Base-by-base conservation (phyloP, 2,888 invertebrate genomes). In the Apamea monoglypha region DNA sequence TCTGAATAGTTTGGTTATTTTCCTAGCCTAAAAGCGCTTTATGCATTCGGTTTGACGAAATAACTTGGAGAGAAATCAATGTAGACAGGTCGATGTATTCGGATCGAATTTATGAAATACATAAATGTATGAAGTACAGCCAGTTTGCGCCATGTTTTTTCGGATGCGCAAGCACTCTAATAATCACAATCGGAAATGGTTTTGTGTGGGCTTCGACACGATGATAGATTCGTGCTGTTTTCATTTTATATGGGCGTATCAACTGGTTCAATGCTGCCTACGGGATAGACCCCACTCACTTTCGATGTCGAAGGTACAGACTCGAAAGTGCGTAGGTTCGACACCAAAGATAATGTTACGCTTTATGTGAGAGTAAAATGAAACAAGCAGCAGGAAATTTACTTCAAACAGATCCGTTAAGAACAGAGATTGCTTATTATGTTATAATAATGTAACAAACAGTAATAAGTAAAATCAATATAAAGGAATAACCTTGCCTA, bases 231-330 rank as follows among this genome's bases (percentile, higher is more conserved):
- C 32, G 63, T 67, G 74, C n/a, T 32, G 76, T 75, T 85, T 80
- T 77, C 73, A 56, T 85, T 83, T 59, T 74, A 83, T 77, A 80
- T 86, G 86, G 86, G 81, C 75, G 84, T 86, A 63, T 69, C 40
- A 80, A 83, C 86, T 86, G 67, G 83, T 80, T 83, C 70, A 21
- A 36, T 50, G n/a, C 86, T 67, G 69, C 86, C 86, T 86, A 85
- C 85, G 86, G 75, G 36, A 75, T 50, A 56, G 16, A 66, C 68
- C 83, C 86, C 84, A 85, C 86, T 86, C 84, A 83, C 76, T 77
- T 83, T 80, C 73, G 50, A 63, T 73, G 47, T 73, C 21, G 21
- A 72, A 66, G 61, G 50, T 74, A 56, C 53, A 14, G 16, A 66
- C 16, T 66, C 25, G 80, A 80, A 68, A 86, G 72, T 73, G 86